Evolutionary conservation across 1,140 invertebrate genomes (phyloP).

Genomic region (Papilio glaucus): DNA sequence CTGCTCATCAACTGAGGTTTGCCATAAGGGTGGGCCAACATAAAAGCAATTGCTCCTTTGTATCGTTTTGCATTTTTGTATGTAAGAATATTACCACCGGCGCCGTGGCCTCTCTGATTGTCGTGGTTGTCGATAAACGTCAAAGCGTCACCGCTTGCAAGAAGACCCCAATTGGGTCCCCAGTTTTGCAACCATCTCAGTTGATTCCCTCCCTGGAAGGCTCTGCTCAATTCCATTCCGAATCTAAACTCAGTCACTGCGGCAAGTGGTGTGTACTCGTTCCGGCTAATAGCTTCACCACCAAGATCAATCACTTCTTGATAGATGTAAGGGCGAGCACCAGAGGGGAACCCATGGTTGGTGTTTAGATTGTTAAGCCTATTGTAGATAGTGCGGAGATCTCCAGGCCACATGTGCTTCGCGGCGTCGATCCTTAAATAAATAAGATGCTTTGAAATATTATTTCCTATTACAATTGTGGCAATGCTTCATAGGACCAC

Average conservation of each 20-base stretch:
- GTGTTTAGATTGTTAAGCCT: slow-evolving; percentile 85
- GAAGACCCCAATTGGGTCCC: slow-evolving; percentile 84
- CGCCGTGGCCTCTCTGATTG: slow-evolving; percentile 85
- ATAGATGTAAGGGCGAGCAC: slow-evolving; percentile 87
- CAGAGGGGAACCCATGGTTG: slow-evolving; percentile 84
- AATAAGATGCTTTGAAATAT: background rate
- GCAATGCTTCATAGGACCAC: too few relatives aligned
- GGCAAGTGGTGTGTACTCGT: slow-evolving; percentile 87
- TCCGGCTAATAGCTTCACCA: slow-evolving; percentile 86
- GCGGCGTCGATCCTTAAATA: slow-evolving; percentile 87
- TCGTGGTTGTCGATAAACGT: slow-evolving; percentile 88
- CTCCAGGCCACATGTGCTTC: too few relatives aligned
- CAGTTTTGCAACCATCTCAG: slow-evolving; percentile 81
- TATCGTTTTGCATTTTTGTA: slow-evolving; percentile 85
- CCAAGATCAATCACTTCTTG: slow-evolving; percentile 93
- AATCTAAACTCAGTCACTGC: slow-evolving; percentile 89
- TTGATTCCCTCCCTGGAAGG: slow-evolving; percentile 62
- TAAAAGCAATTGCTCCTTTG: slow-evolving; percentile 90
- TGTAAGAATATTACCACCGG: slow-evolving; percentile 84
- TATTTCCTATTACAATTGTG: too few relatives aligned
- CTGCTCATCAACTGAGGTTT: slow-evolving; percentile 92
- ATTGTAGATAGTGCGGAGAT: slow-evolving; percentile 86
- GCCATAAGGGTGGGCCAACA: slow-evolving; percentile 93
- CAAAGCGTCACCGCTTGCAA: slow-evolving; percentile 83
- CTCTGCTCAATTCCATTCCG: slow-evolving; percentile 71